Base-by-base conservation (phyloP, 64 coral and sea anemone genomes). In the Pocillopora damicornis region DNA sequence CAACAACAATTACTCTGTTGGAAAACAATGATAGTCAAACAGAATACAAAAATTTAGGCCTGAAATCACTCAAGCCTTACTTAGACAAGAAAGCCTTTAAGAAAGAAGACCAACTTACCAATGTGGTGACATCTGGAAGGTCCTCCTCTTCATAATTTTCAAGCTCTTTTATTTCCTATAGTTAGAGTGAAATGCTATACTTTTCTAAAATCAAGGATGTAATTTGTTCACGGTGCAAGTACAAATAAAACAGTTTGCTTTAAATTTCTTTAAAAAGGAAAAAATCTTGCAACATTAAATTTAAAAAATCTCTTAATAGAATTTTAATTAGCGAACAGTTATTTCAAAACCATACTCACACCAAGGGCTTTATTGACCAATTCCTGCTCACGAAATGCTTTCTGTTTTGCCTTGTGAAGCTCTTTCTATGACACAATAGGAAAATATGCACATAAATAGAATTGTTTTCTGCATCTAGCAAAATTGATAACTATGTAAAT, bases 101-200 rank as follows among this genome's bases (percentile, higher is more conserved):
- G 25, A 11, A 10, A 59, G 11, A 20, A 37, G 11, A 22, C 13
- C 8, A 34, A 79, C 92, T 62, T 62, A 98, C 95, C 92, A 98
- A 59, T 17, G 90, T 94, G 51, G 95, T 98, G 23, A 98, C 87
- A 83, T 98, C 95, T 60, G 95, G 95, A 23, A 94, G 76, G 25
- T 89, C 82, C 75, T 94, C 92, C 58, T 94, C 95, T 75, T 98
- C 92, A 85, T 77, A 89, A 67, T 98, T 94, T 76, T 98, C 92
- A 22, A 98, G 74, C 69, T 98, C 95, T 58, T 82, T 89, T 67
- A 98, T 94, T 92, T 94, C 95, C 95, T 98, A 86, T 9, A 23
- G n/a, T 71, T 23, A 30, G 67, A 71, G 5, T 26, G 20, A 71
- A 71, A 23, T 30, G 30, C 30, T 30, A 30, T 30, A 0, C 18